Conservation (phyloP, 2,113 vertebrate species). For the Epinephelus cyanopodus region DNA sequence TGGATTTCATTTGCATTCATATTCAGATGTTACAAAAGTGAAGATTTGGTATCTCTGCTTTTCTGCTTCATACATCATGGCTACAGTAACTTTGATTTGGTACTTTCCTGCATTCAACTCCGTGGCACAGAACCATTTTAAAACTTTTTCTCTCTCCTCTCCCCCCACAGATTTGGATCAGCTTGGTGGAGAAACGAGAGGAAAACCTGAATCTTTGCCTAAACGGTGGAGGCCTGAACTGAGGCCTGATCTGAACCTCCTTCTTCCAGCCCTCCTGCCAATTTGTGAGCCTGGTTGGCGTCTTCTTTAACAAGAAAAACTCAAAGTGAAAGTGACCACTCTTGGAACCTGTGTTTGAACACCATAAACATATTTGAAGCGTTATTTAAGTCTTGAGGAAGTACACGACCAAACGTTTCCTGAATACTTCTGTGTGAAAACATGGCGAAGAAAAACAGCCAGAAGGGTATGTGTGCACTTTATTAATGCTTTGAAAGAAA, state of each 20-base stretch:
- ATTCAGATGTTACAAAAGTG: constrained; percentile 6
- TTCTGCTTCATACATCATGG: background rate
- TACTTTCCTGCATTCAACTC: background rate
- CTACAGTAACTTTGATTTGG: background rate
- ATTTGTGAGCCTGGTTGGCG: constrained; percentile 51
- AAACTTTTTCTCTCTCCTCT: background rate
- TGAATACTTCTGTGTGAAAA: constrained; percentile 33
- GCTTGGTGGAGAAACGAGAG: constrained; percentile 16
- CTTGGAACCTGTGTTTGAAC: constrained; percentile 10
- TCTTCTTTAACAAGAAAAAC: constrained; percentile 32
- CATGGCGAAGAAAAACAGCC: constrained; percentile 86
- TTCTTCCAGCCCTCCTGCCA: constrained; percentile 42
- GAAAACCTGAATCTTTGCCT: constrained; percentile 39
- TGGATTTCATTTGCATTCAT: constrained; percentile 40
- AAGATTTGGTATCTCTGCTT: background rate
- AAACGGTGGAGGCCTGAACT: constrained; percentile 53
- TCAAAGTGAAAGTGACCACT: constrained; percentile 10
- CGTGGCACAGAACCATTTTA: background rate
- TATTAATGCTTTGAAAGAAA: background rate
- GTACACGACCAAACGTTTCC: background rate
- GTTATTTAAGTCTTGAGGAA: constrained; percentile 12
- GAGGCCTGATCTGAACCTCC: constrained; percentile 54
- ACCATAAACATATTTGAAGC: constrained; percentile 21
- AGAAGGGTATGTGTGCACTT: constrained; percentile 75
- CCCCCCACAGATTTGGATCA: constrained; percentile 47